These are phyloP conservation scores for Cnemophilus loriae DNA, from an alignment of 2,113 vertebrate genomes.

Conservation along the genomic window DNA sequence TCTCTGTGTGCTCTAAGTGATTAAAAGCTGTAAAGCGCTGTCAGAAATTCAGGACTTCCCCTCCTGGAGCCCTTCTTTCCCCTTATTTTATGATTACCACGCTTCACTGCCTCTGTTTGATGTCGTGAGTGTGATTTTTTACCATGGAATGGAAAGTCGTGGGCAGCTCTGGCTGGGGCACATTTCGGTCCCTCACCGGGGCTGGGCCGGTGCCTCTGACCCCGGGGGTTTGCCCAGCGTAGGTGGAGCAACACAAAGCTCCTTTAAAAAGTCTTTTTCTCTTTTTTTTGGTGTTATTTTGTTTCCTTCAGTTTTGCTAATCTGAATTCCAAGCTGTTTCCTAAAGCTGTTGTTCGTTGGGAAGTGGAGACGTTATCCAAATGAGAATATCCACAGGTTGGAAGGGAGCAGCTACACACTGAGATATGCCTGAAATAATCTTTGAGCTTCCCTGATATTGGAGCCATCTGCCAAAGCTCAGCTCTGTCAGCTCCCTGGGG, in stretches of 20 bases:
- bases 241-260: background rate
- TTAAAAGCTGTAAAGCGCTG: constrained; percentile 42
- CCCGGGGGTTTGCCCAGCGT: background rate
- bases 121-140: background rate
- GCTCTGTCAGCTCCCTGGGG: background rate
- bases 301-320: background rate
- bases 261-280: background rate
- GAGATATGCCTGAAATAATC: background rate
- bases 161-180: background rate
- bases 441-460: background rate
- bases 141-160: background rate
- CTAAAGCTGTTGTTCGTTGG: background rate
- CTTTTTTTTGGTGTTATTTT: background rate
- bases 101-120: constrained; percentile 3
- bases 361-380: background rate
- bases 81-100: background rate
- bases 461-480: constrained; percentile 32
- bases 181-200: rapidly evolving
- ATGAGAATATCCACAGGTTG: constrained; percentile 1
- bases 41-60: constrained; percentile 38
- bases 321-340: constrained; percentile 12
- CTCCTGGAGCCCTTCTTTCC: constrained; percentile 32
- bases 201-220: background rate
- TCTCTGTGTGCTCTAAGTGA: background rate
- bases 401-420: background rate